Evolutionary conservation across 2,113 vertebrate species (phyloP).

Genomic region (Zosterops hypoxanthus): DNA sequence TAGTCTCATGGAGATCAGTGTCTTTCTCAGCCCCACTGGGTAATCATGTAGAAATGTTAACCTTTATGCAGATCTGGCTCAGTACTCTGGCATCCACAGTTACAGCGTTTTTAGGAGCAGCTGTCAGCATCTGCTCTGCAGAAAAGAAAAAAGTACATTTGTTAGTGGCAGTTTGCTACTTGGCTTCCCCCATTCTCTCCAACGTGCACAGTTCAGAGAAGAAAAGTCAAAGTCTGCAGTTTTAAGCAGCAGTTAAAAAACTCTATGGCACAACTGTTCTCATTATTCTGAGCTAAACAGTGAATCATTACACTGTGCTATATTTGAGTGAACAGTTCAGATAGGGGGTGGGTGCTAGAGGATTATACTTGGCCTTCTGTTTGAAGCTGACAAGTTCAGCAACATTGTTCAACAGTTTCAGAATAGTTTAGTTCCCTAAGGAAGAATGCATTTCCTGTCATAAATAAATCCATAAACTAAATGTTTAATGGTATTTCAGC

Average conservation of each 20-base stretch:
- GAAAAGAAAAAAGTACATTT: not conserved
- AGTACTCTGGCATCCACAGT: not conserved
- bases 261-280: not conserved
- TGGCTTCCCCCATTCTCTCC: not conserved
- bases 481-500: slow-evolving; percentile 11
- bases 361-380: slow-evolving; percentile 9
- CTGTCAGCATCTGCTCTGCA: not conserved
- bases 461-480: slow-evolving; percentile 50
- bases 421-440: slow-evolving; percentile 34
- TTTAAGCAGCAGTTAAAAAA: not conserved
- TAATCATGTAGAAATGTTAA: not conserved
- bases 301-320: slow-evolving; percentile 18
- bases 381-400: slow-evolving; percentile 49
- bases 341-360: not conserved
- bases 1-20: not conserved
- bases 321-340: slow-evolving; percentile 17
- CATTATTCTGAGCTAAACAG: slow-evolving; percentile 5
- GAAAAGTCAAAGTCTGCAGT: slow-evolving; percentile 1
- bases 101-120: not conserved
- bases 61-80: not conserved
- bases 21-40: not conserved
- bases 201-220: not conserved
- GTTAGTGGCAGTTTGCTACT: not conserved
- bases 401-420: slow-evolving; percentile 11
- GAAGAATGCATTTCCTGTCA: slow-evolving; percentile 46